Conservation (phyloP, 2,888 invertebrate species). For the Achlya flavicornis region DNA sequence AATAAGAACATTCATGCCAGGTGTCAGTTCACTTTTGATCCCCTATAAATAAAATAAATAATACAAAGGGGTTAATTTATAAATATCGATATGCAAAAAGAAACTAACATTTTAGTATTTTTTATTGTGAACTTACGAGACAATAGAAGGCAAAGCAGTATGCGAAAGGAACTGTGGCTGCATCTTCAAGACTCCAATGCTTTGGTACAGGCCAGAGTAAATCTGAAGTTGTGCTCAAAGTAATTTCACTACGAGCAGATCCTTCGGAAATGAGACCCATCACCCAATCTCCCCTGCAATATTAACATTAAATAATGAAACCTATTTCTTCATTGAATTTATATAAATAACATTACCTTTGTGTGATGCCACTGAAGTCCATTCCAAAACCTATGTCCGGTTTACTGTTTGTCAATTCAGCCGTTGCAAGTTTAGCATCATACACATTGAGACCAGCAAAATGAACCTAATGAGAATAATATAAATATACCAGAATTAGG, state of each 20-base stretch:
- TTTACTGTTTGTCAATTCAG: slow-evolving; percentile 21
- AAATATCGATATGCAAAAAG: no score
- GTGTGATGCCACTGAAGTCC: slow-evolving; percentile 55
- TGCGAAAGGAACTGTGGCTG: slow-evolving; percentile 89
- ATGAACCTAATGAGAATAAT: slow-evolving; percentile 32
- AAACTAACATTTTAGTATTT: no score
- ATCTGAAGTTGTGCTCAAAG: slow-evolving; percentile 59
- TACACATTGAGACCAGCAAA: slow-evolving; percentile 38
- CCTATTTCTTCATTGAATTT: not conserved
- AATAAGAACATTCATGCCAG: slow-evolving; percentile 18
- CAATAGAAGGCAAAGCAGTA: slow-evolving; percentile 83
- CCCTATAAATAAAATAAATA: not conserved
- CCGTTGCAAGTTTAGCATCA: slow-evolving; percentile 36
- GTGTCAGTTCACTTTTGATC: not conserved
- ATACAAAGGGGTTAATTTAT: no score
- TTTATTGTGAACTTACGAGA: slow-evolving; percentile 41
- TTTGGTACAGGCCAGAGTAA: slow-evolving; percentile 87
- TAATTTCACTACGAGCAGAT: slow-evolving; percentile 81
- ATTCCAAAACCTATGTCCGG: slow-evolving; percentile 37
- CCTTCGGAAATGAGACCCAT: slow-evolving; percentile 84
- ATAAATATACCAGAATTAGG: not conserved
- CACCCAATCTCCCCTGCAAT: slow-evolving; percentile 71
- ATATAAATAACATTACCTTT: slow-evolving; percentile 30
- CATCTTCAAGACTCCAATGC: slow-evolving; percentile 88
- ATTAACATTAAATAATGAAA: not conserved